Base-by-base conservation (phyloP, 1,140 invertebrate species). In the Melitaea cinxia region DNA sequence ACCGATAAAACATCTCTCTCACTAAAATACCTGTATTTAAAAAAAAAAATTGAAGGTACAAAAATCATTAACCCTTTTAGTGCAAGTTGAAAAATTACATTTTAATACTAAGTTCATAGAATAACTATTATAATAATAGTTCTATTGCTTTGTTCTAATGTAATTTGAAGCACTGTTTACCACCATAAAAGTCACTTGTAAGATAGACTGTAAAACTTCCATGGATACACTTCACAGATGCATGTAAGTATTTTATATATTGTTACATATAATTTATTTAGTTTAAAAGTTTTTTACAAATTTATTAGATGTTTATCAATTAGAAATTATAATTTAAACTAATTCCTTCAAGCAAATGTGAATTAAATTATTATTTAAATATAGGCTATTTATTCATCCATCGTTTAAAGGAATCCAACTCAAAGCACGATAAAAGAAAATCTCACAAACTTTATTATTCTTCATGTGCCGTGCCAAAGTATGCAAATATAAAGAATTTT, bases 161-260 rank as follows among this genome's bases (percentile, higher is more conserved):
- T 42, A 19, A 1, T n/a, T 42, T 1, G 12, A 17, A 7, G 5
- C 5, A 42, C 0, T 42, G 1, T 17, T 9, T n/a, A n/a, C n/a
- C n/a, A n/a, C n/a, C n/a, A n/a, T n/a, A 9, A 7, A 17, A 42
- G 37, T 0, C 14, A 42, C 6, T 14, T 3, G n/a, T 12, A 17
- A 4, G 15, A 5, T 12, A 15, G n/a, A 7, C 5, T 21, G 19
- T 47, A n/a, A 47, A 9, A 23, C 12, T 10, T 47, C 23, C 42
- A 47, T 47, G 42, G 42, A 47, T 47, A 21, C 45, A 47, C 4
- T 2, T 30, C 21, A 42, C n/a, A 63, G 42, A 63, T 63, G 61
- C 61, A 45, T 49, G 61, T 63, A 37, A 63, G 61, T 63, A 0
- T 0, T 3, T 2, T 39, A 2, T 33, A 12, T 42, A 42, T 17